Evolutionary conservation across 2,113 vertebrate species (phyloP).

Genomic region (Aphyosemion australe): DNA sequence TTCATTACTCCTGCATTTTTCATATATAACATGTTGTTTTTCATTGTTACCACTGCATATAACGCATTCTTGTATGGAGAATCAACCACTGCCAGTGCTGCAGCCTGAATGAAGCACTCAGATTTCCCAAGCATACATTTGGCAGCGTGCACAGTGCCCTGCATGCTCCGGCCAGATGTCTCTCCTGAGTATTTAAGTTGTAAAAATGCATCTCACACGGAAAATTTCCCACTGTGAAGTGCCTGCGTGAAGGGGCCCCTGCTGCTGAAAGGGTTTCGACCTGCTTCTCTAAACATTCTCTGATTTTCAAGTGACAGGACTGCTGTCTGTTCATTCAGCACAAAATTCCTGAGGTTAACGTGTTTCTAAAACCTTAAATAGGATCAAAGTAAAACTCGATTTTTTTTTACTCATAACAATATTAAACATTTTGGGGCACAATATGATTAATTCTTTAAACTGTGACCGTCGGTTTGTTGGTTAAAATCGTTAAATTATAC

Average conservation of each 20-base stretch:
- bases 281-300: constrained; percentile 1
- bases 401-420: too few relatives aligned
- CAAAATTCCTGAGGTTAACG: neutral
- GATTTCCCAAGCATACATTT: neutral
- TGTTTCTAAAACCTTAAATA: neutral
- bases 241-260: neutral
- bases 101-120: neutral
- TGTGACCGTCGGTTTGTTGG: too few relatives aligned
- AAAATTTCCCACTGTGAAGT: neutral
- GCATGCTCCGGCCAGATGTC: neutral
- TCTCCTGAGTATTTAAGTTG: constrained; percentile 4
- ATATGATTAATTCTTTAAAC: too few relatives aligned
- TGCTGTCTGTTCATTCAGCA: neutral
- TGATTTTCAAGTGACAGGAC: neutral
- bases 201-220: constrained; percentile 5
- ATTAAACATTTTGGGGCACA: neutral
- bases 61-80: neutral
- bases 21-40: neutral
- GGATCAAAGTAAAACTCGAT: neutral
- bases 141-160: neutral
- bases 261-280: neutral
- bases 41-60: too few relatives aligned
- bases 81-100: neutral
- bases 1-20: neutral
- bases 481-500: too few relatives aligned